phyloP scores from a whole-genome alignment of 1,140 invertebrate species.

The Cardiocondyla obscurior region DNA sequence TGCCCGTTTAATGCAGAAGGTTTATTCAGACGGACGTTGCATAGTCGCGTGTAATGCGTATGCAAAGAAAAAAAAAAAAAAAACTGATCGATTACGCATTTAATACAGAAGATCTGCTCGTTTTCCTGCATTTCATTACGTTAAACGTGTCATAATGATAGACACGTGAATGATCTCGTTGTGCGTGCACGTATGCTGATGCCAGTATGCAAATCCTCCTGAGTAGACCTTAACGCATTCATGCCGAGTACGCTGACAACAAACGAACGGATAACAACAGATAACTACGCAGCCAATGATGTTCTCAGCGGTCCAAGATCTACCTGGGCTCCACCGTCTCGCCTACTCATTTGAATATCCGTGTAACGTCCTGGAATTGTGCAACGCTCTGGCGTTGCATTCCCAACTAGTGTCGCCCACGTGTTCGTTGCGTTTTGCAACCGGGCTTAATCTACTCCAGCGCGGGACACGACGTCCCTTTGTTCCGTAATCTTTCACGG shows the following conservation, averaged over 20 bases:
- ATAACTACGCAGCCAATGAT: neutral
- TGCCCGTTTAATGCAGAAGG: neutral
- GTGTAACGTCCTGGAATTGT: neutral
- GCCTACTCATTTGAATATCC: constrained; percentile 26
- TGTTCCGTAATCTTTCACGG: constrained; percentile 53
- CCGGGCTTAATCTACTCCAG: constrained; percentile 62
- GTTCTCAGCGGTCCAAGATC: neutral
- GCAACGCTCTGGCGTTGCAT: neutral
- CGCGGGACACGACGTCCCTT: constrained; percentile 64
- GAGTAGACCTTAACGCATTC: neutral
- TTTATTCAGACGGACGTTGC: neutral
- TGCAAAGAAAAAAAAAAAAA: neutral
- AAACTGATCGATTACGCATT: neutral
- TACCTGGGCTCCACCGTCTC: neutral
- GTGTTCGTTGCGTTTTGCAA: constrained; percentile 65
- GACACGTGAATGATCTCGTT: constrained; percentile 24
- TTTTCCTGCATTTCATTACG: neutral
- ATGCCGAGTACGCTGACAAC: neutral
- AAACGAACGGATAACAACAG: constrained; percentile 15
- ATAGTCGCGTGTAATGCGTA: constrained; percentile 1
- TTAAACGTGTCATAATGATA: constrained; percentile 7
- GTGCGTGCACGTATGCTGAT: neutral
- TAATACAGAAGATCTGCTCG: neutral
- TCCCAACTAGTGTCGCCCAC: constrained; percentile 53
- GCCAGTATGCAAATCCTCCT: constrained; percentile 7